Evolutionary conservation across 2,797 vertebrate genomes (phyloP), one percentile per base, ranked within the genome.

Genomic region (Huso huso): DNA sequence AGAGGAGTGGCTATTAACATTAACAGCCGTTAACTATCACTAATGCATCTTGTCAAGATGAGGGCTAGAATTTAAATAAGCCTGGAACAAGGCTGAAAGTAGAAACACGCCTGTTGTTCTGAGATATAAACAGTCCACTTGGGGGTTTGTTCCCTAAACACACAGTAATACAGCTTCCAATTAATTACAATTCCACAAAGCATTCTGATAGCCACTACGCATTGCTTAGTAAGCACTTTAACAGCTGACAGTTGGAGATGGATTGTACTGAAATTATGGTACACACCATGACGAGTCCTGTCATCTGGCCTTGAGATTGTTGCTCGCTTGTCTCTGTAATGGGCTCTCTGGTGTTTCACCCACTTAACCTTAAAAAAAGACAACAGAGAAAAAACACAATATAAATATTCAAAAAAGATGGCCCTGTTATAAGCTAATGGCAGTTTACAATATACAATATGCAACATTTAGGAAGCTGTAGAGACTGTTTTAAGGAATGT

Each of bases 161-260:
- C 81, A 76, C 0, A 0, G 68, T 60, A 76, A 74, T 72, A 75
- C 71, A 77, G 72, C 57, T 66, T 82, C 77, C 78, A 81, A 80
- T 86, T 84, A 85, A 85, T 81, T 83, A 83, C 73, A 68, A 79
- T 66, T 63, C 69, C 68, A 71, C 68, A 76, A 86, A 85, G 71
- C 70, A 74, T 70, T 75, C 73, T 84, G 81, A 86, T 78, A 84
- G 77, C 65, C 59, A 64, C 72, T 75, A 10, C 67, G 63, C 69
- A 79, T 58, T 79, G 79, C 81, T 84, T 82, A 83, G 77, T 81
- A 84, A 87, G 81, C 79, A 71, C 81, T 86, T 84, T 81, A 79
- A 66, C 48, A 69, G 2, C 70, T 81, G 79, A 79, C 70, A 82
- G 77, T 77, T 76, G 69, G 78, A 80, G 79, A 83, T 70, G 68